A percentile compares a stretch with the other conserved stretches of the same genome.
Conservation (phyloP, 2,797 vertebrate species). For the Echiichthys vipera region DNA sequence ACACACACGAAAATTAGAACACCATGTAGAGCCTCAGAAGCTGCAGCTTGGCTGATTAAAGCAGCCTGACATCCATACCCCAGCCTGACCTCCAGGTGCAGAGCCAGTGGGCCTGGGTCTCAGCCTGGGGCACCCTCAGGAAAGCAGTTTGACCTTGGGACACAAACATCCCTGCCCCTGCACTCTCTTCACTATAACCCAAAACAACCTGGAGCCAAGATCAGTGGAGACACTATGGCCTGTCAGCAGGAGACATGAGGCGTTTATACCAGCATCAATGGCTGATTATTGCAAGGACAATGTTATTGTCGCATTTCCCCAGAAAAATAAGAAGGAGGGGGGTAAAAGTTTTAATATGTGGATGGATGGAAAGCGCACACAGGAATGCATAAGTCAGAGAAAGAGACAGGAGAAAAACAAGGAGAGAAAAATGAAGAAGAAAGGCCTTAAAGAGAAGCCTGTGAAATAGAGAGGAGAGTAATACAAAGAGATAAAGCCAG, state of each 20-base stretch:
- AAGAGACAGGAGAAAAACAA: constrained; percentile 27
- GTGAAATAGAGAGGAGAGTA: neutral
- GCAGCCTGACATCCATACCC: constrained; percentile 75
- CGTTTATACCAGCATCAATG: constrained; percentile 21
- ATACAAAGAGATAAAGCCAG: constrained; percentile 21
- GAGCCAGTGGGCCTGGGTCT: constrained; percentile 63
- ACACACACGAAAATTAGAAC: constrained; percentile 63
- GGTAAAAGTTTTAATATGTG: constrained; percentile 60
- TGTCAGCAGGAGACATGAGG: constrained; percentile 14
- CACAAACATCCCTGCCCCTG: constrained; percentile 60
- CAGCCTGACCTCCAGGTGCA: constrained; percentile 84
- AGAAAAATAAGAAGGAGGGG: neutral
- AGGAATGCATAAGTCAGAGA: constrained; percentile 43
- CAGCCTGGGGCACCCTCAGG: constrained; percentile 61
- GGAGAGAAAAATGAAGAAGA: constrained; percentile 4
- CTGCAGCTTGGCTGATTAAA: constrained; percentile 82
- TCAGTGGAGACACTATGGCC: constrained; percentile 37
- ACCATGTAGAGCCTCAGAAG: constrained; percentile 74
- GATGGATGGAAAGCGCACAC: constrained; percentile 55
- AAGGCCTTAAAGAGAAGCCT: constrained; percentile 5
- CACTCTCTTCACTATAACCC: constrained; percentile 53
- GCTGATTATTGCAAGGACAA: constrained; percentile 37
- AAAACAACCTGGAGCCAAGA: constrained; percentile 65
- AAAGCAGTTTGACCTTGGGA: constrained; percentile 75
- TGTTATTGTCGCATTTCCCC: constrained; percentile 47